Base-by-base conservation (phyloP, 2,797 vertebrate genomes). In the Tapera naevia region DNA sequence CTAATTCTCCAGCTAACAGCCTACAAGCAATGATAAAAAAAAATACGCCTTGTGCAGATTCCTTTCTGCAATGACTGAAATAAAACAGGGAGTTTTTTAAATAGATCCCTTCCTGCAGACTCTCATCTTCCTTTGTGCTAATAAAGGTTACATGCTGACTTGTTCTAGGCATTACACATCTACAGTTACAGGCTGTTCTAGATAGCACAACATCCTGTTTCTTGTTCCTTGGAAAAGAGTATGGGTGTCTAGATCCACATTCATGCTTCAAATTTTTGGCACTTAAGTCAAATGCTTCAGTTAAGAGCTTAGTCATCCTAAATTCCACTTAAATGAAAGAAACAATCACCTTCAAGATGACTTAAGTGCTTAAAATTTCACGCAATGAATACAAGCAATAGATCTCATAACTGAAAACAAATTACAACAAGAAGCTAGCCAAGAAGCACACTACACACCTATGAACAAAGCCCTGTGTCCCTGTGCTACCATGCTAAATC, bases 91-190 rank as follows among this genome's bases (percentile, higher is more conserved):
- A n/a, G 3, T 1, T 51, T 79, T 54, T 74, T n/a, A 28, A 80
- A 58, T 13, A 56, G 27, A 4, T 10, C 19, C 1, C 2, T 45
- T 83, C 33, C 70, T 75, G 37, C 37, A 84, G 39, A 62, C 9
- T 51, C 32, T 56, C 24, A 15, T 37, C 13, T 21, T 69, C n/a
- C 27, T 46, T 46, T 62, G 3, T 0, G 0, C 24, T 54, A 21
- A 43, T 46, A 57, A 88, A 56, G 30, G 18, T 10, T 46, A 10
- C 0, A 3, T 0, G 0, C 32, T 46, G 24, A 62, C 30, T 88
- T 74, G 19, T 6, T 54, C 46, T 61, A 86, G 9, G 9, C 10
- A 57, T 35, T 51, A 27, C 12, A 51, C 4, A 18, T 72, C 33
- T 37, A 65, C 15, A 25, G 27, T n/a, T 53, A 72, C 1, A 72